phyloP scores from a whole-genome alignment of 2,113 vertebrate genomes.

The Puffinus mauretanicus region DNA sequence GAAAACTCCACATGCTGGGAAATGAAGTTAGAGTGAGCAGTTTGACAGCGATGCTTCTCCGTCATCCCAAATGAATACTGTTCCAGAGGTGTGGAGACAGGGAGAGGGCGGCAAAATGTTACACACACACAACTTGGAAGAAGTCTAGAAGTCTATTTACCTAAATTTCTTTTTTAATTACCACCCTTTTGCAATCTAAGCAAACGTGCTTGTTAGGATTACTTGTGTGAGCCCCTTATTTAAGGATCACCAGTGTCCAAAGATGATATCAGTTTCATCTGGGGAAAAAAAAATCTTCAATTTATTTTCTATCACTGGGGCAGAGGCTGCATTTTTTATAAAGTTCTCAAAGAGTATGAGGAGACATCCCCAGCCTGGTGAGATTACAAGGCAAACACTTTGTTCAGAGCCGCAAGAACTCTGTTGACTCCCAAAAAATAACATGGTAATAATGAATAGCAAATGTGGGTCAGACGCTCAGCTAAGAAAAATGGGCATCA shows the following conservation, averaged over 20 bases:
- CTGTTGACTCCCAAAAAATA: background rate
- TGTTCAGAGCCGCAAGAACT: background rate
- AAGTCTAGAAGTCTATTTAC: background rate
- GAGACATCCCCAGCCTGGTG: background rate
- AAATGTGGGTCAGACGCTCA: slow-evolving; percentile 26
- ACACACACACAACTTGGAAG: background rate
- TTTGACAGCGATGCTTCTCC: background rate
- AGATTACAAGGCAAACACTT: slow-evolving; percentile 20
- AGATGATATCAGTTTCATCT: background rate
- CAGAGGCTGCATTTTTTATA: background rate
- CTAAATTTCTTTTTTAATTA: background rate
- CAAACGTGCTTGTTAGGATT: background rate
- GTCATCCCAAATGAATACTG: background rate
- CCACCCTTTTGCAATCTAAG: background rate
- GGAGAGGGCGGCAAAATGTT: background rate
- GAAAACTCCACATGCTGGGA: background rate
- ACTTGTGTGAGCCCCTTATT: background rate
- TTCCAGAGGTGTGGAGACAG: background rate
- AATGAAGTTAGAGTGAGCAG: background rate
- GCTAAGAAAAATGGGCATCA: background rate
- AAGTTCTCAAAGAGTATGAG: background rate
- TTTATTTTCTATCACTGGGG: background rate
- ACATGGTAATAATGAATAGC: background rate
- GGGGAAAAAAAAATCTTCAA: background rate
- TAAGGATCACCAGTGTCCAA: background rate